Conservation (phyloP, 2,888 invertebrate genomes). For the Spilosoma lubricipeda region DNA sequence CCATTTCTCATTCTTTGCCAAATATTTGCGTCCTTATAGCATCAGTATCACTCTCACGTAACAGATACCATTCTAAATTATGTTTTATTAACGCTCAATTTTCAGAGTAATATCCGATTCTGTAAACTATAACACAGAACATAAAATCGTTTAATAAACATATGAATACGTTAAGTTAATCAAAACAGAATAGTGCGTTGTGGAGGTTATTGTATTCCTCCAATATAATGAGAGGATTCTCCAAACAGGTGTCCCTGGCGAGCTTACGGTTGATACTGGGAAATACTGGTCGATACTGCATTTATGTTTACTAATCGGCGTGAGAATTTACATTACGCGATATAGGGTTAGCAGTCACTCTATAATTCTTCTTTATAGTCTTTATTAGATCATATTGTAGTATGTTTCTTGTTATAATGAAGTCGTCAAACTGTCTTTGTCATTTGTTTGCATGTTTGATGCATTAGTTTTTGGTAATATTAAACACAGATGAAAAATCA, state of each 20-base stretch:
- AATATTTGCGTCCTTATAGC: not conserved
- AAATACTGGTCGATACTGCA: no score
- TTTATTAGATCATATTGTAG: no score
- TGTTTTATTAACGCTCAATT: constrained; percentile 19
- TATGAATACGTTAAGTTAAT: constrained; percentile 2
- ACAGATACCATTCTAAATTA: constrained; percentile 10
- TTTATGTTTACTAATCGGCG: no score
- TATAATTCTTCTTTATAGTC: no score
- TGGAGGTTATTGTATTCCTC: not conserved
- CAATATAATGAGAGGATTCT: not conserved
- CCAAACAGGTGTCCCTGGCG: not conserved
- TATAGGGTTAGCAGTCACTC: no score
- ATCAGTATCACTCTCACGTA: constrained; percentile 13
- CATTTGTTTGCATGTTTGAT: no score
- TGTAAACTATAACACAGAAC: constrained; percentile 7
- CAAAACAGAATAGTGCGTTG: constrained; percentile 2
- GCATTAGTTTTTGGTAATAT: not conserved
- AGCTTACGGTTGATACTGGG: not conserved
- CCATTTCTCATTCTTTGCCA: not conserved
- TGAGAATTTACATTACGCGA: not conserved
- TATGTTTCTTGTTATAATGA: no score
- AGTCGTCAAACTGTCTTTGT: not conserved
- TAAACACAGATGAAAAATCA: not conserved
- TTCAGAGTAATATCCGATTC: constrained; percentile 5
- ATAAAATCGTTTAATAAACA: constrained; percentile 13